Evolutionary conservation across 2,113 vertebrate species (phyloP).

Genomic region (Percopsis transmontana): DNA sequence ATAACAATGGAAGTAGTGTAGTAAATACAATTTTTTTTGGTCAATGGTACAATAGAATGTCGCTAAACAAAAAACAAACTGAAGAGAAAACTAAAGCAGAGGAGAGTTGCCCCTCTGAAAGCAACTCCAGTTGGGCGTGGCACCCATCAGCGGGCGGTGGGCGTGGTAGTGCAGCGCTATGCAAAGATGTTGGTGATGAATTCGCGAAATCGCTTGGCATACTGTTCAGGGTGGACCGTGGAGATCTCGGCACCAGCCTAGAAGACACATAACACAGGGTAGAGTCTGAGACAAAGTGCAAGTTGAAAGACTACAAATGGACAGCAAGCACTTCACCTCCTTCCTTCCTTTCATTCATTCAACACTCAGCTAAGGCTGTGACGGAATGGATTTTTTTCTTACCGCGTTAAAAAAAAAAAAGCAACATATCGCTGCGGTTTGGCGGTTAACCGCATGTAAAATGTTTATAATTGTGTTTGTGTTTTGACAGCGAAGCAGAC

Average conservation of each 20-base stretch:
- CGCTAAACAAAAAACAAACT: conserved; percentile 1
- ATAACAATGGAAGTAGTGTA: conserved; percentile 40
- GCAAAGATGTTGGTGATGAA: conserved; percentile 90
- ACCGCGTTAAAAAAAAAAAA: no score
- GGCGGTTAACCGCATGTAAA: no score
- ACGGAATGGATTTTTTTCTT: no score
- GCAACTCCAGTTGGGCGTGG: neutral
- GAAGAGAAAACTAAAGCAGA: neutral
- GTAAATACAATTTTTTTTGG: conserved; percentile 25
- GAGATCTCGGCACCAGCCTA: conserved; percentile 92
- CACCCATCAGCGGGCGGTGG: neutral
- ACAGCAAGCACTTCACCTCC: neutral
- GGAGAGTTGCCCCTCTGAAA: conserved; percentile 15
- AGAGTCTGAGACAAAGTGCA: neutral
- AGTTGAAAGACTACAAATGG: neutral
- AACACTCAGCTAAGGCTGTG: no score
- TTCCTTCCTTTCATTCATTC: neutral
- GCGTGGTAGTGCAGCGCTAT: conserved; percentile 41
- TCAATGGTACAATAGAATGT: conserved; percentile 18
- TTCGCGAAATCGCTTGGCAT: conserved; percentile 88
- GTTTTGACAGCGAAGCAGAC: no score
- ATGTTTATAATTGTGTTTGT: no score
- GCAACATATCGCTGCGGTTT: no score
- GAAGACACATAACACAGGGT: conserved; percentile 20
- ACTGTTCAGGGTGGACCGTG: conserved; percentile 89